Evolutionary conservation across 2,888 invertebrate species (phyloP), one percentile per base, ranked within the genome.

Genomic region (Acrocera orbiculus): DNA sequence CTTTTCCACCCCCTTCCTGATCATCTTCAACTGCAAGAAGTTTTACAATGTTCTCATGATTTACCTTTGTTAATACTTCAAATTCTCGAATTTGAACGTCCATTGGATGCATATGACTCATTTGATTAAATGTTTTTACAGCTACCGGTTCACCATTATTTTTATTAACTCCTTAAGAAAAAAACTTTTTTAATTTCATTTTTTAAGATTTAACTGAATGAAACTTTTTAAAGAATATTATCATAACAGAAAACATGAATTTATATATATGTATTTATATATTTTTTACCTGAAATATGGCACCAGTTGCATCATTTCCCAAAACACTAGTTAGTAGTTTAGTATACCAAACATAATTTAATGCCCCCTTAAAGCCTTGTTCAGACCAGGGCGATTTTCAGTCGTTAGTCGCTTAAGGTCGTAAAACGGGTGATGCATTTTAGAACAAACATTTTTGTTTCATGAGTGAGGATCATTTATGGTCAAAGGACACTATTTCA

Each of bases 81-180:
- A 89, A 90, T 58, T 90, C 90, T 33, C 90, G 65, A 70, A 86
- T 76, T 58, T 90, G 89, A 1, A 89, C 87, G 51, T 85, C 81
- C 46, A 75, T 75, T 1, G 89, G 86, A 29, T 89, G 66, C 76
- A 85, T 78, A 47, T 85, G 83, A 52, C 85, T 85, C 15, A 85
- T 64, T 48, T 85, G 82, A 56, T 89, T 89, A 59, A 90, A 90
- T 0, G 87, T 87, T 62, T 92, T 92, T 2, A 90, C 89, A 7
- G 90, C 90, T 1, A 89, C 89, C 5, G 85, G 79, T 54, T 90
- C 89, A 0, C 89, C 89, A 50, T 82, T 86, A 47, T 80, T 80
- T 63, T 87, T 87, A 53, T 87, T 83, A 5, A 87, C 81, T 0
- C 89, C 90, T 54, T 73, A 64, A 16, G 13, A 32, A 7, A 7